phyloP scores from a whole-genome alignment of 2,797 vertebrate species.

The Knipowitschia caucasica region DNA sequence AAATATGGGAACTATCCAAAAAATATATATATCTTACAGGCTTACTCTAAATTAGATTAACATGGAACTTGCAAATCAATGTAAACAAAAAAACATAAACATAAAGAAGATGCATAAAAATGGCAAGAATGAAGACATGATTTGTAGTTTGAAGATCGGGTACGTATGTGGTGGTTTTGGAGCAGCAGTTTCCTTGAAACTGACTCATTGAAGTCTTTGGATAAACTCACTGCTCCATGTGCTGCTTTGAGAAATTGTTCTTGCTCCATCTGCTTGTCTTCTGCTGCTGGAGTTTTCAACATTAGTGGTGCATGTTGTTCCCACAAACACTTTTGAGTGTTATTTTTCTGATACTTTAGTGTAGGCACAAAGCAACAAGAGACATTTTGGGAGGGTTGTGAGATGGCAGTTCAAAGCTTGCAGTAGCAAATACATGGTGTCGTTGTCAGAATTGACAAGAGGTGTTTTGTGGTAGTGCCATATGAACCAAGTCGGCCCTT shows the following conservation, averaged over 20 bases:
- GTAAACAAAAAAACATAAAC: too few species aligned
- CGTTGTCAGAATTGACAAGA: neutral
- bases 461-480: too few species aligned
- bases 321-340: neutral
- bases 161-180: constrained; percentile 40
- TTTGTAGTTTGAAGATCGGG: constrained; percentile 46
- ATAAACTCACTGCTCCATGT: constrained; percentile 35
- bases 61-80: too few species aligned
- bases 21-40: too few species aligned
- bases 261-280: constrained; percentile 49
- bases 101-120: constrained; percentile 4
- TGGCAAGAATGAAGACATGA: constrained; percentile 7
- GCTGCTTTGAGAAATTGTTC: constrained; percentile 25
- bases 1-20: too few species aligned
- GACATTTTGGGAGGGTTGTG: neutral
- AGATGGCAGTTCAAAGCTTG: neutral
- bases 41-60: too few species aligned
- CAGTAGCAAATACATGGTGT: neutral
- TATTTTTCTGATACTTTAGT: neutral
- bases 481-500: too few species aligned
- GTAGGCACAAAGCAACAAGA: neutral
- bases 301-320: constrained; percentile 12
- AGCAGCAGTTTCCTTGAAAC: constrained; percentile 47
- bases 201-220: constrained; percentile 42
- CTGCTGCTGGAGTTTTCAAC: constrained; percentile 39